phyloP scores from a whole-genome alignment of 2,113 vertebrate genomes.

The Clupea harengus region DNA sequence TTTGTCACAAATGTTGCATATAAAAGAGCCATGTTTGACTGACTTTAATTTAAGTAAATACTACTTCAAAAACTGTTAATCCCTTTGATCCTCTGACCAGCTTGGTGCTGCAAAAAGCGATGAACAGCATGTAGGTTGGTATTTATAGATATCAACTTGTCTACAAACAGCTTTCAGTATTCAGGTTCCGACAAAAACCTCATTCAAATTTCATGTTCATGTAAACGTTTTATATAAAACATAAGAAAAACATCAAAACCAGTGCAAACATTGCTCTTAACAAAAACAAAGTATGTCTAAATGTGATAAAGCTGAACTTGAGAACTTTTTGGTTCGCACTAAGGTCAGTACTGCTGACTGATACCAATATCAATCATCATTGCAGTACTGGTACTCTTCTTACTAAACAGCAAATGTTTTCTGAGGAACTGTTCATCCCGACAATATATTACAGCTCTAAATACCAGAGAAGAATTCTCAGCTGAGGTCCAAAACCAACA shows the following conservation, averaged over 20 bases:
- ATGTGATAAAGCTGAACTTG: not conserved
- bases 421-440: not conserved
- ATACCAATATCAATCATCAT: not conserved
- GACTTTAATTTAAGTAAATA: slow-evolving; percentile 8
- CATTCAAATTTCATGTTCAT: not conserved
- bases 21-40: not conserved
- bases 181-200: not conserved
- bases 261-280: slow-evolving; percentile 6
- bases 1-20: slow-evolving; percentile 25
- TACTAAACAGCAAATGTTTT: not conserved
- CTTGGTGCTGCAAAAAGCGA: not conserved
- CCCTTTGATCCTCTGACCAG: not conserved
- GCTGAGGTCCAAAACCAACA: not conserved
- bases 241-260: not conserved
- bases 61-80: not conserved
- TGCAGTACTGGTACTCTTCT: not conserved
- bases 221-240: slow-evolving; percentile 25
- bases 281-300: not conserved
- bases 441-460: not conserved
- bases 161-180: not conserved
- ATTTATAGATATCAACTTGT: not conserved
- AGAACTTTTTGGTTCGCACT: not conserved
- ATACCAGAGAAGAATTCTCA: not conserved
- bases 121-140: not conserved
- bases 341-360: not conserved